Percentiles rank a stretch among this genome's conserved stretches.
These are phyloP conservation scores for Eupeodes latifasciatus DNA, from an alignment of 2,888 invertebrate species.

Conservation along the genomic window DNA sequence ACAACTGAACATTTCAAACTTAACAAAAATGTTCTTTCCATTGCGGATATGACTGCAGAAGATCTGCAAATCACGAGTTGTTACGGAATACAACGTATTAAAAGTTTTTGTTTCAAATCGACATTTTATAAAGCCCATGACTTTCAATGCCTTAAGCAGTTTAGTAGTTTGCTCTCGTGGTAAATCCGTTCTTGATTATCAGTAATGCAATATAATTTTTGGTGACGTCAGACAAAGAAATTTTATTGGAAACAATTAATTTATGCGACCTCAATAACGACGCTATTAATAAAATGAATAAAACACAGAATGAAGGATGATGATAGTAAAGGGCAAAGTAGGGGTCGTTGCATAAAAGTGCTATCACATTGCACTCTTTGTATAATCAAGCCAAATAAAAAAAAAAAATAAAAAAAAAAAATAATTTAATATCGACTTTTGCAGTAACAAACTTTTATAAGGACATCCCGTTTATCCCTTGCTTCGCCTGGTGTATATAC, in stretches of 20 bases:
- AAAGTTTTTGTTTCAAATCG: no score
- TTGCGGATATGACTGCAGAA: no score
- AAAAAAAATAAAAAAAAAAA: slow-evolving; percentile 33
- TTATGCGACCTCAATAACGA: slow-evolving; percentile 32
- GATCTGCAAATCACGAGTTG: no score
- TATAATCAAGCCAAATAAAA: slow-evolving; percentile 33
- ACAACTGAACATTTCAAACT: no score
- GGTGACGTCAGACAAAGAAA: background rate
- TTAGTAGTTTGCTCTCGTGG: no score
- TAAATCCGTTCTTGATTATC: background rate
- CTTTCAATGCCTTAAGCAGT: no score
- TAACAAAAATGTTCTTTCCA: no score
- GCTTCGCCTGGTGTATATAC: no score
- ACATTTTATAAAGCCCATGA: no score
- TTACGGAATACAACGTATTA: no score
- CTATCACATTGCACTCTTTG: slow-evolving; percentile 14
- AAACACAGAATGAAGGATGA: slow-evolving; percentile 5
- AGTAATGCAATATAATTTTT: slow-evolving; percentile 10
- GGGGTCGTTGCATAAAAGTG: slow-evolving; percentile 5
- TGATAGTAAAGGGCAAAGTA: background rate
- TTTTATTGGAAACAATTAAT: slow-evolving; percentile 16
- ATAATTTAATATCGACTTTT: slow-evolving; percentile 35
- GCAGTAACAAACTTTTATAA: slow-evolving; percentile 13
- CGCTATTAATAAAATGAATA: slow-evolving; percentile 35
- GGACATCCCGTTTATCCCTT: slow-evolving; percentile 4